phyloP scores from a whole-genome alignment of 1,140 invertebrate genomes.

The Anoplophora glabripennis region DNA sequence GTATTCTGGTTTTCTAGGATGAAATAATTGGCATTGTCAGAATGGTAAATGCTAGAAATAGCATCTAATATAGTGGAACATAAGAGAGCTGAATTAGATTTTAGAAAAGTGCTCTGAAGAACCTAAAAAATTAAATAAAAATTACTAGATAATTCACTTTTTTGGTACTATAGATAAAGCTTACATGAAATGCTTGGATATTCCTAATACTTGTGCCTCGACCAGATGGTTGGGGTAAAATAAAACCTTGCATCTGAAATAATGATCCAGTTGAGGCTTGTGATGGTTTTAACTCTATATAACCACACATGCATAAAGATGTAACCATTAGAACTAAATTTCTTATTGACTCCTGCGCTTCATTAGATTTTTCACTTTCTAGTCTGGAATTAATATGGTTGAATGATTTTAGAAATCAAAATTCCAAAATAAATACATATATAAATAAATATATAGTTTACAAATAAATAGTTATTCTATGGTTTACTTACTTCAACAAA shows the following conservation, averaged over 20 bases:
- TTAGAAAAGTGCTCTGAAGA: conserved; percentile 89
- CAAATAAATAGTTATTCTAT: no score
- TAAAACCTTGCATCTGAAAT: conserved; percentile 91
- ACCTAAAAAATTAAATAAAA: conserved; percentile 70
- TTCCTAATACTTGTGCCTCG: conserved; percentile 88
- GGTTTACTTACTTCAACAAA: conserved; percentile 77
- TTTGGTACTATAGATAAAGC: conserved; percentile 4
- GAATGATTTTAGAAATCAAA: background rate
- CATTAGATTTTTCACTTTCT: conserved; percentile 70
- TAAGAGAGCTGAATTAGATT: conserved; percentile 78
- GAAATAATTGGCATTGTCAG: conserved; percentile 98
- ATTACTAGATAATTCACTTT: background rate
- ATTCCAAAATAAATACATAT: background rate
- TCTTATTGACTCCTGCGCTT: conserved; percentile 84
- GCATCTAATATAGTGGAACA: conserved; percentile 92
- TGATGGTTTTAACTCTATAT: conserved; percentile 80
- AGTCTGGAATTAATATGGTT: conserved; percentile 56
- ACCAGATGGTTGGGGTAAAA: conserved; percentile 83
- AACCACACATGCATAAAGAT: conserved; percentile 91
- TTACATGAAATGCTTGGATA: conserved; percentile 90
- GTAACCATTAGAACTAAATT: conserved; percentile 92
- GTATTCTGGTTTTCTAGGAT: conserved; percentile 96
- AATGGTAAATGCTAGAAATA: conserved; percentile 94
- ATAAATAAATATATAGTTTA: background rate
- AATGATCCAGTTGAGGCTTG: conserved; percentile 82